Evolutionary conservation across 2,113 vertebrate genomes (phyloP), one percentile per base, ranked within the genome.

Genomic region (Pitta sordida): DNA sequence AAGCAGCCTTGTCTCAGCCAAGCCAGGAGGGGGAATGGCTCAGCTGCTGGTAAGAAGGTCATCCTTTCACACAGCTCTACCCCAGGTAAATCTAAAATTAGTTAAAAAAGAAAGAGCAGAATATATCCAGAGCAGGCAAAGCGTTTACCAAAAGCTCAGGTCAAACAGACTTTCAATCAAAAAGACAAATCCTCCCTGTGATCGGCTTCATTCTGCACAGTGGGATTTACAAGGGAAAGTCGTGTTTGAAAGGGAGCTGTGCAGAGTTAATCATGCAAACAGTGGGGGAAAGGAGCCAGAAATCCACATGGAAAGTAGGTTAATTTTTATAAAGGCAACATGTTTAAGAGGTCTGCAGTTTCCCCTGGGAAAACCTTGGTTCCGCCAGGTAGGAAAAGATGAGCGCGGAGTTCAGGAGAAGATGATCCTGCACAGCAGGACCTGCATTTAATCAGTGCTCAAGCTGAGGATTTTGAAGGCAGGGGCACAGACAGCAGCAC

Each of bases 251-350:
- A 96, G 82, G 76, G 90, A 29, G 2, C 78, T 80, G 85, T 64
- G 80, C 85, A 86, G 92, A 95, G 87, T 95, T 96, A 95, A 91
- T 97, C 91, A 93, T 76, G 81, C 88, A 94, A 93, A 94, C 92
- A 94, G 71, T 80, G 73, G 80, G 88, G 92, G 79, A 94, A 95
- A 85, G 53, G 51, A 96, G 92, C 64, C 93, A 93, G 83, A 95
- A 96, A 94, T 83, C 93, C 85, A 93, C 90, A 68, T 0, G 24
- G 91, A 90, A 97, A 96, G 74, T 93, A 96, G 94, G 96, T 94
- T 97, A 94, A 94, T 94, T 96, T 94, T 96, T 81, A 55, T 93
- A 95, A 79, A 96, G 85, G 73, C 90, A 96, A 87, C 82, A 83
- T 30, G 52, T 83, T 88, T 80, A 87, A 94, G 87, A 94, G 81